A percentile compares a stretch with the other conserved stretches of the same genome.
phyloP scores from a whole-genome alignment of 2,888 invertebrate genomes.

The Drosophila kambysellisi region DNA sequence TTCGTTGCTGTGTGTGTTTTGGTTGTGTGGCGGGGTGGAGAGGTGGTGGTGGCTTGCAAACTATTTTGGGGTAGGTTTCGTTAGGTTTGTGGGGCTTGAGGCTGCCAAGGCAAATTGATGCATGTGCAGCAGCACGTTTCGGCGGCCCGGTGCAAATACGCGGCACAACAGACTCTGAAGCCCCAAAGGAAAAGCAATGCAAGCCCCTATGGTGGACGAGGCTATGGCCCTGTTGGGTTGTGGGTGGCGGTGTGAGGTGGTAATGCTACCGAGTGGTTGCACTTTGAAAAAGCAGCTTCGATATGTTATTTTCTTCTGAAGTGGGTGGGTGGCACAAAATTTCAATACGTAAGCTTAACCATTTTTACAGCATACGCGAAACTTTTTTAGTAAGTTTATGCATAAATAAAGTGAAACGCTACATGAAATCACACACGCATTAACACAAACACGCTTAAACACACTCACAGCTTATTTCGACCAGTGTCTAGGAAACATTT shows the following conservation, averaged over 20 bases:
- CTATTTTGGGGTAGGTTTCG: conserved; percentile 11
- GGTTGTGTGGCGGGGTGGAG: background rate
- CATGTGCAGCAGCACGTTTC: conserved; percentile 60
- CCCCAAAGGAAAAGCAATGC: conserved; percentile 48
- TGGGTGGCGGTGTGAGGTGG: background rate
- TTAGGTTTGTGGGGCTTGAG: conserved; percentile 36
- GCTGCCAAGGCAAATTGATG: conserved; percentile 53
- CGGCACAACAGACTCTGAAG: conserved; percentile 49
- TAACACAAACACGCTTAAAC: background rate
- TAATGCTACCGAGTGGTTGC: background rate
- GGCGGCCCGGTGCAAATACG: conserved; percentile 54
- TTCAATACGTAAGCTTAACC: conserved; percentile 45
- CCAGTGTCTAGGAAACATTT: no score
- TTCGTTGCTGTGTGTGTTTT: background rate
- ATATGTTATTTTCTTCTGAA: conserved; percentile 54
- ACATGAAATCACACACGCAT: conserved; percentile 25
- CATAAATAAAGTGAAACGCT: conserved; percentile 66
- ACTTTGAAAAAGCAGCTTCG: conserved; percentile 60
- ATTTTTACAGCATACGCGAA: conserved; percentile 48
- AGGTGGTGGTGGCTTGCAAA: background rate
- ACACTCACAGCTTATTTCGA: background rate
- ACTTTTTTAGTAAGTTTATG: conserved; percentile 62
- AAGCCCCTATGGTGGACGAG: background rate
- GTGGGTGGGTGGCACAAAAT: conserved; percentile 38
- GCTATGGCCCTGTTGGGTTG: background rate